Evolutionary conservation across 2,113 vertebrate genomes (phyloP), one percentile per base, ranked within the genome.

Genomic region (Semicossyphus pulcher): DNA sequence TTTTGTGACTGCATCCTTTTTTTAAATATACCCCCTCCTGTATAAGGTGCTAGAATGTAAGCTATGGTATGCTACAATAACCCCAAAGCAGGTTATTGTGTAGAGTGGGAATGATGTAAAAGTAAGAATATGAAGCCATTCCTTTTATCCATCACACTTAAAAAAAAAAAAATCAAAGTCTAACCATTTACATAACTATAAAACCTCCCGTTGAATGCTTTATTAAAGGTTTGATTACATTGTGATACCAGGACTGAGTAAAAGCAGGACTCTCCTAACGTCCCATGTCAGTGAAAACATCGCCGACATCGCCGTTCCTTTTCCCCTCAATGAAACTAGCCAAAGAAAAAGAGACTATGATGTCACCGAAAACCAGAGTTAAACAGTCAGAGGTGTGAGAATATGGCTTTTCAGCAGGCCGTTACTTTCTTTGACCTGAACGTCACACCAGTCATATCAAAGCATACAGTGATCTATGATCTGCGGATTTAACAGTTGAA

Each of bases 391-490:
- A 80, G 28, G 44, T 61, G 60, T 84, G 67, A 66, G 80, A 85
- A 80, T 90, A 92, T 92, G 91, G 87, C 90, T 92, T 91, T 86
- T 86, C 84, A 74, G 60, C 78, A 58, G 48, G 25, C 61, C 62
- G 79, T 77, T 47, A 60, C 81, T 83, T 63, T 74, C 45, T 80
- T 80, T 66, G 49, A 77, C 70, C 64, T 78, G 32, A 78, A 72
- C 67, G 58, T 87, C 63, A 72, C 69, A 77, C 52, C 71, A 49
- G 20, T 68, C 52, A 61, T 28, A 68, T 53, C 70, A 72, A 87
- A 78, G 64, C 70, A 25, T 58, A 69, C 79, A 52, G 70, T 69
- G 74, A 78, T 72, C 44, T 59, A 56, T 67, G 51, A 60, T 67
- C 59, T 63, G 54, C 34, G 66, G 11, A 54, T 34, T 64, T 53